These are phyloP conservation scores for Apolygus lucorum DNA, from an alignment of 1,140 invertebrate species.

Conservation along the genomic window DNA sequence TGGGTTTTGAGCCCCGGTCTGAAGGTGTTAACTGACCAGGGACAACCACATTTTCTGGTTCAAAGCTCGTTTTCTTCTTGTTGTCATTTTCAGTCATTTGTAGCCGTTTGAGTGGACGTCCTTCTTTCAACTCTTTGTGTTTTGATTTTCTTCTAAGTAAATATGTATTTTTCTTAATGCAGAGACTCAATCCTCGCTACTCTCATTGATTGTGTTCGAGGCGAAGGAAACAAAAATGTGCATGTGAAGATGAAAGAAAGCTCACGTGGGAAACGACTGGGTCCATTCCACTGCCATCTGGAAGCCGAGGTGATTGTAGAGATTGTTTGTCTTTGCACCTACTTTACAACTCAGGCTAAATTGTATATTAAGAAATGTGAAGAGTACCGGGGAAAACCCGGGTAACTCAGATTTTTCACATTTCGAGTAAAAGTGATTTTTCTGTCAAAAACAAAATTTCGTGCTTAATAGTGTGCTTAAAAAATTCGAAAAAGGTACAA, in stretches of 20 bases:
- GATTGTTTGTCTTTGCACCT: background rate
- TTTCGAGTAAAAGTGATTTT: background rate
- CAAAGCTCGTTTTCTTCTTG: too few species aligned
- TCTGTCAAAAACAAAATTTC: background rate
- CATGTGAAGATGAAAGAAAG: conserved; percentile 83
- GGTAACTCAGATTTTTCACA: too few species aligned
- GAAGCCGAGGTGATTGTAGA: conserved; percentile 82
- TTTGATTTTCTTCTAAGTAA: too few species aligned
- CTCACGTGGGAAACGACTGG: conserved; percentile 73
- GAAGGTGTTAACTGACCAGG: too few species aligned
- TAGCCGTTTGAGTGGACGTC: too few species aligned
- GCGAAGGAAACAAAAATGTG: conserved; percentile 94
- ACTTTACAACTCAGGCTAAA: background rate
- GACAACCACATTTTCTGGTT: too few species aligned
- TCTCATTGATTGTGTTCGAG: conserved; percentile 88
- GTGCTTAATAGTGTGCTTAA: too few species aligned
- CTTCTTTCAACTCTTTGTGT: too few species aligned
- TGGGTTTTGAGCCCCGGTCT: too few species aligned
- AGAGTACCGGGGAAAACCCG: background rate
- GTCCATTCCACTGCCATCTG: conserved; percentile 75
- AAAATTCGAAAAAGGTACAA: background rate
- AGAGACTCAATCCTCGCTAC: conserved; percentile 93
- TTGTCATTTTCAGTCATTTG: too few species aligned
- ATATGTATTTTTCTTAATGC: conserved; percentile 28
- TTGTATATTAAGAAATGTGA: background rate